phyloP scores from a whole-genome alignment of 2,888 invertebrate species.

The Balanococcus diminutus region DNA sequence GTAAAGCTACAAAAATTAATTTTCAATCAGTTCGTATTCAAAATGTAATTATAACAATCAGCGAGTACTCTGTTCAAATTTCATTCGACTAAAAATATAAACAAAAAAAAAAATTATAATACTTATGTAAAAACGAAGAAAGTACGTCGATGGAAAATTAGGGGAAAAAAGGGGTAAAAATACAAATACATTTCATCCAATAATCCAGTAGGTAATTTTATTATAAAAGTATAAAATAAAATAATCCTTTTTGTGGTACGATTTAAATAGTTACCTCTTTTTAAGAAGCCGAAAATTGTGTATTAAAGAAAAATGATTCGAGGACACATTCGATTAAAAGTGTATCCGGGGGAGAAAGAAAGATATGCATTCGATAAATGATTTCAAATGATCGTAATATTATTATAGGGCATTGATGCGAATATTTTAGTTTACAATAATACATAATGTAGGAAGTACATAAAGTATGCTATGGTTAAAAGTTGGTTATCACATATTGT shows the following conservation, averaged over 20 bases:
- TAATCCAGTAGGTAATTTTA: neutral
- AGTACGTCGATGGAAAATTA: neutral
- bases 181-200: neutral
- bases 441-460: neutral
- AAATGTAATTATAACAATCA: neutral
- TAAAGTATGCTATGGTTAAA: neutral
- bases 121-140: neutral
- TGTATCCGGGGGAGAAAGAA: neutral
- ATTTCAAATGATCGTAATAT: neutral
- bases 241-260: neutral
- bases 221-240: constrained; percentile 38
- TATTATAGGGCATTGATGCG: neutral
- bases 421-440: neutral
- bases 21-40: constrained; percentile 18
- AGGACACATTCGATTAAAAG: neutral
- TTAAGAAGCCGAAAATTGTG: neutral
- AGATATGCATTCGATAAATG: neutral
- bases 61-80: neutral
- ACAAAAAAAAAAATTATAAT: constrained; percentile 3
- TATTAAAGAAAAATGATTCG: neutral
- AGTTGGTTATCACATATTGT: neutral
- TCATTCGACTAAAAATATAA: neutral
- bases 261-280: neutral
- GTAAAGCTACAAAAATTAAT: constrained; percentile 33
- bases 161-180: neutral